Percentiles rank a stretch among this genome's conserved stretches.
phyloP scores from a whole-genome alignment of 2,888 invertebrate species.

The Hydropsyche betteni region DNA sequence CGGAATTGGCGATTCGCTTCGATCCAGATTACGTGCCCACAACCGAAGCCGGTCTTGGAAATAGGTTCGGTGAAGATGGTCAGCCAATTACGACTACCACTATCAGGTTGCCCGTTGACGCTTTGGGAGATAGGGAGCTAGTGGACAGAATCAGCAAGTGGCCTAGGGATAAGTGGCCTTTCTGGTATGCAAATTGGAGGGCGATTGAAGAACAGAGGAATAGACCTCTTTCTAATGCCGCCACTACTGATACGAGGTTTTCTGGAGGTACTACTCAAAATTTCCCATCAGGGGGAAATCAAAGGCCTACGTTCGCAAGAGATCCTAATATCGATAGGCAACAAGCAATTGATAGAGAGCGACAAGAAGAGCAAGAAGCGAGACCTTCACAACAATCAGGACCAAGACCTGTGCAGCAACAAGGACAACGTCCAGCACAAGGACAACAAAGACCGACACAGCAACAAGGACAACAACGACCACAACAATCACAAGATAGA shows the following conservation, averaged over 20 bases:
- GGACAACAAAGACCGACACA: no score
- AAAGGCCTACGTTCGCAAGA: neutral
- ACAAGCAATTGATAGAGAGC: neutral
- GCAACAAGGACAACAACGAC: neutral
- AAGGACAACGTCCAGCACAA: neutral
- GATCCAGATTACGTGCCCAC: conserved; percentile 54
- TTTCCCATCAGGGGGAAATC: no score
- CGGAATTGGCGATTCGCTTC: conserved; percentile 63
- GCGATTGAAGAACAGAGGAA: conserved; percentile 69
- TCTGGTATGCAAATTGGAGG: conserved; percentile 77
- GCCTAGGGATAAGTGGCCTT: conserved; percentile 75
- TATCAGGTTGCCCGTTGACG: conserved; percentile 71
- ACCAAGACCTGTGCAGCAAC: no score
- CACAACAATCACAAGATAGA: neutral
- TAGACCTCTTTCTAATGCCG: conserved; percentile 47
- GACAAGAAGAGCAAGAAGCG: neutral
- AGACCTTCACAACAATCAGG: neutral
- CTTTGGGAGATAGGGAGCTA: conserved; percentile 70
- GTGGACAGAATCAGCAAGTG: conserved; percentile 70
- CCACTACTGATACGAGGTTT: neutral
- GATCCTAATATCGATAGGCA: neutral
- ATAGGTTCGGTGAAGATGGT: conserved; percentile 65
- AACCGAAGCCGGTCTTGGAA: conserved; percentile 55
- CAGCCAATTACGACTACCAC: conserved; percentile 51
- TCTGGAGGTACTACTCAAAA: no score